Conservation (phyloP, 2,113 vertebrate species). For the Emydocephalus ijimae region DNA sequence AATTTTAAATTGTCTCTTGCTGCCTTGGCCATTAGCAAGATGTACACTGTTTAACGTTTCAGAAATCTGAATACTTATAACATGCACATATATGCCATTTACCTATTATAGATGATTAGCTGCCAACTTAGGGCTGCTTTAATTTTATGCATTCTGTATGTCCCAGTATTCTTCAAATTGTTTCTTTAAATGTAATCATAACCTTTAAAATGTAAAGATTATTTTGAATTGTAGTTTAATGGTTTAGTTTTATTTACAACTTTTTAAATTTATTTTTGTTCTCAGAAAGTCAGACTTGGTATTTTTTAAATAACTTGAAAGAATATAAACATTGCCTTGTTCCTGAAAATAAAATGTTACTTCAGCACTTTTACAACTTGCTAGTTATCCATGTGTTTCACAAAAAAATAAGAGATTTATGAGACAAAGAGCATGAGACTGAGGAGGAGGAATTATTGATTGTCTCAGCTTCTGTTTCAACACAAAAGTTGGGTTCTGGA, state of each 20-base stretch:
- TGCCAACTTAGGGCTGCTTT: not conserved
- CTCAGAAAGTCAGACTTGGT: not conserved
- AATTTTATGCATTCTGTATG: conserved; percentile 6
- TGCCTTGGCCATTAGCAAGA: conserved; percentile 23
- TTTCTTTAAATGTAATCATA: conserved; percentile 17
- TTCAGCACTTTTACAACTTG: conserved; percentile 31
- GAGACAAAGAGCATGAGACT: not conserved
- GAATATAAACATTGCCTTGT: not conserved
- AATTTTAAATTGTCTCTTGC: conserved; percentile 19
- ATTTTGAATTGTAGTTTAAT: conserved; percentile 9
- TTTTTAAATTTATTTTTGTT: not conserved
- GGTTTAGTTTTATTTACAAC: conserved; percentile 7
- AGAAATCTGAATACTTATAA: conserved; percentile 17
- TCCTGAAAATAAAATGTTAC: conserved; percentile 26
- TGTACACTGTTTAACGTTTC: not conserved
- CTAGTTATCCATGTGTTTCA: conserved; percentile 17
- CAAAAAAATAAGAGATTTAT: not conserved
- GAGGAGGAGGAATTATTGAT: not conserved
- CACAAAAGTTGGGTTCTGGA: not conserved
- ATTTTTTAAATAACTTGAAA: conserved; percentile 1
- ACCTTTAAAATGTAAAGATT: conserved; percentile 30
- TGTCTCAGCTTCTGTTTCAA: not conserved
- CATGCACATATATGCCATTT: not conserved
- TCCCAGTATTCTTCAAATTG: conserved; percentile 1
- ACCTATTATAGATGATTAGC: not conserved